phyloP scores from a whole-genome alignment of 2,113 vertebrate genomes.

The Ageneiosus marmoratus region DNA sequence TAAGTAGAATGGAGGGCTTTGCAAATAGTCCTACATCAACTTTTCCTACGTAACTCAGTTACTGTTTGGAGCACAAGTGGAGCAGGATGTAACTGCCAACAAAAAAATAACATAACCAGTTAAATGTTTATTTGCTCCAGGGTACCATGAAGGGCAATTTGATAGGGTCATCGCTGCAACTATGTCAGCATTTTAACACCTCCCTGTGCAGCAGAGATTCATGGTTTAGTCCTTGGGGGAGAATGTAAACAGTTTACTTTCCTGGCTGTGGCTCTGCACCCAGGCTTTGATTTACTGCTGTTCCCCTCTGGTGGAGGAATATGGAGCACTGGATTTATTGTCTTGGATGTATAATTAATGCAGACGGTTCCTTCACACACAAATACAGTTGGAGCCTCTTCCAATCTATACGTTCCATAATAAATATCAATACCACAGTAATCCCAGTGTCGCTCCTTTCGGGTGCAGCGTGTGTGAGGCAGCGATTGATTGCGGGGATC shows the following conservation, averaged over 20 bases:
- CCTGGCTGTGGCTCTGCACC: conserved; percentile 37
- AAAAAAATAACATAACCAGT: not conserved
- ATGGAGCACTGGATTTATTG: conserved; percentile 63
- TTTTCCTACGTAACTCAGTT: not conserved
- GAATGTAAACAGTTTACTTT: conserved; percentile 57
- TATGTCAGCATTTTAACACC: not conserved
- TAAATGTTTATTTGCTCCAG: not conserved
- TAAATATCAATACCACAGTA: conserved; percentile 71
- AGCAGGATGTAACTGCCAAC: not conserved
- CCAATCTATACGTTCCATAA: conserved; percentile 66
- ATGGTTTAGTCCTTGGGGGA: conserved; percentile 49
- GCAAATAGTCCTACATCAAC: not conserved
- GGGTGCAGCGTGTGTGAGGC: conserved; percentile 57
- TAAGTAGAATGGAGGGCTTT: not conserved
- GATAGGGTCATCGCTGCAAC: too few species aligned
- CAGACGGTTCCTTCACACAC: conserved; percentile 55
- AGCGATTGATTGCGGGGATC: conserved; percentile 70
- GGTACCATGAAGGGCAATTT: not conserved
- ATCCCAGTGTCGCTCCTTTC: conserved; percentile 68
- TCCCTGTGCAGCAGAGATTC: conserved; percentile 49
- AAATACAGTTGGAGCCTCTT: not conserved
- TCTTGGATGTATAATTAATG: conserved; percentile 67
- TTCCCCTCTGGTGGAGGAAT: conserved; percentile 55
- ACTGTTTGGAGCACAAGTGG: not conserved
- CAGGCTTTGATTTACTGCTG: conserved; percentile 64